These are phyloP conservation scores for Aphelenchoides besseyi DNA, from an alignment of 1,140 invertebrate genomes.

Conservation along the genomic window DNA sequence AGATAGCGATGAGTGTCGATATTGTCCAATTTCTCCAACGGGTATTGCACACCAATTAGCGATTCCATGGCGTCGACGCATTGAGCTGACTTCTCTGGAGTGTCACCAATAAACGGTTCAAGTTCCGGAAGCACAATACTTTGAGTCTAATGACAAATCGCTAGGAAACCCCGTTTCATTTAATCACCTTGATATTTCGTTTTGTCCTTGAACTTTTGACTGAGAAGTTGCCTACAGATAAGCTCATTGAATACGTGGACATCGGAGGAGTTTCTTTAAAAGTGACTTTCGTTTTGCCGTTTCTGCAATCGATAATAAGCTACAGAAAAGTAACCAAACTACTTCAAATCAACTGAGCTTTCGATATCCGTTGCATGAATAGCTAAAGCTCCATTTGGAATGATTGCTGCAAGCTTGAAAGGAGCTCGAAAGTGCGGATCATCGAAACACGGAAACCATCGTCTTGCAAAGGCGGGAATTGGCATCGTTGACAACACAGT, in stretches of 20 bases:
- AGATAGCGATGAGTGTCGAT: neutral
- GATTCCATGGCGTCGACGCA: conserved; percentile 7
- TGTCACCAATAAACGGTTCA: neutral
- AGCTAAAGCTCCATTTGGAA: neutral
- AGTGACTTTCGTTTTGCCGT: neutral
- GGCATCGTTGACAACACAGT: neutral
- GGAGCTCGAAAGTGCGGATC: conserved; percentile 7
- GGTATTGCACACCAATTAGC: neutral
- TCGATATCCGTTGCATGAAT: neutral
- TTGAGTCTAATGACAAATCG: neutral
- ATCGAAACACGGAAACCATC: conserved; percentile 17
- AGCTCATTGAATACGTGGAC: conserved; percentile 9
- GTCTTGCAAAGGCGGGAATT: neutral
- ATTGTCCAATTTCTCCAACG: neutral
- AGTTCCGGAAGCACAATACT: neutral
- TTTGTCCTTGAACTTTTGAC: neutral
- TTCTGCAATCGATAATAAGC: neutral
- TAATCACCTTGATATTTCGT: neutral
- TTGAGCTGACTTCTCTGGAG: neutral
- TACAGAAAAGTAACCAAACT: neutral
- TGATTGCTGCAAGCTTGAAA: neutral
- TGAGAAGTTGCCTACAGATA: too few relatives aligned
- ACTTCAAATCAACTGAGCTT: neutral
- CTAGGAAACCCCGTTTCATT: too few relatives aligned
- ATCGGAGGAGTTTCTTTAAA: neutral